A percentile compares a stretch with the other conserved stretches of the same genome.
Conservation (phyloP, 1,140 invertebrate species). For the Caerostris darwini region DNA sequence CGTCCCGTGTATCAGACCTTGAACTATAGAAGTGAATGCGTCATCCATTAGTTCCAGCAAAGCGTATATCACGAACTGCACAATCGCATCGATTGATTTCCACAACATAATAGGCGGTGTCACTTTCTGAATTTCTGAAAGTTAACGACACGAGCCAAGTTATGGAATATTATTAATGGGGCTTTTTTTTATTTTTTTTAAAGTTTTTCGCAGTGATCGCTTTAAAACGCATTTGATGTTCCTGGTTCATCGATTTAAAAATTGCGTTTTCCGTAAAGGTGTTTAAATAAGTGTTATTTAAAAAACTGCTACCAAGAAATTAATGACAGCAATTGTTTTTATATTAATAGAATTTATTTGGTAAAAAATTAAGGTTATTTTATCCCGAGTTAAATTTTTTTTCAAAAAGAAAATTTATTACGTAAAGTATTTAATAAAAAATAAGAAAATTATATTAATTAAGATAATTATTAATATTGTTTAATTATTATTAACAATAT, state of each 20-base stretch:
- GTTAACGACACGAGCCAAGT: neutral
- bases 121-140: neutral
- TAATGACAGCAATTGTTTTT: too few species aligned
- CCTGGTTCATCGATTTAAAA: neutral
- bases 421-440: too few species aligned
- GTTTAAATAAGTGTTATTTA: too few species aligned
- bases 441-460: too few species aligned
- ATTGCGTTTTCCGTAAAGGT: neutral
- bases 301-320: too few species aligned
- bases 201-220: neutral
- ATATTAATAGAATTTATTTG: too few species aligned
- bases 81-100: slow-evolving; percentile 57
- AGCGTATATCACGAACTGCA: neutral
- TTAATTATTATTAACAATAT: too few species aligned
- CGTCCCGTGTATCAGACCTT: neutral
- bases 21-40: slow-evolving; percentile 62
- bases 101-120: neutral
- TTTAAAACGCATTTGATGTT: neutral
- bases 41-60: slow-evolving; percentile 36
- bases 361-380: too few species aligned
- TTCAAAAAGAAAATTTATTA: too few species aligned
- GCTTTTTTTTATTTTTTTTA: neutral
- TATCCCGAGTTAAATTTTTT: too few species aligned
- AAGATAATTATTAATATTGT: too few species aligned
- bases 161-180: neutral